A percentile compares a stretch with the other conserved stretches of the same genome.
Conservation (phyloP, 2,888 invertebrate species). For the Aquatica leii region DNA sequence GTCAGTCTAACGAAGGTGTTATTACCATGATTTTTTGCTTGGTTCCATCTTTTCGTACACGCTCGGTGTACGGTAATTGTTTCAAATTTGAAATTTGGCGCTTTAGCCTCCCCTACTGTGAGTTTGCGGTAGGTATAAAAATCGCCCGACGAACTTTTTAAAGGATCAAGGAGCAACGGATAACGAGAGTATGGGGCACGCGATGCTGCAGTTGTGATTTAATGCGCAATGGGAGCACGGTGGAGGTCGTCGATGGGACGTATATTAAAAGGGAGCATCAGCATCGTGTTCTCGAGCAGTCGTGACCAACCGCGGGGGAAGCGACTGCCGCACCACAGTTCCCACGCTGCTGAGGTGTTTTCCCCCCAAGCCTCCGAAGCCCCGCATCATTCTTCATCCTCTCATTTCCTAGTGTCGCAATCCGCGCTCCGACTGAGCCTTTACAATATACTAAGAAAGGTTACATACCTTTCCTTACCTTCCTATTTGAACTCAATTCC, state of each 20-base stretch:
- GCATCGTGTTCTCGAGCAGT: conserved; percentile 59
- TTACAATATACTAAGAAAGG: conserved; percentile 47
- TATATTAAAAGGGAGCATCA: conserved; percentile 56
- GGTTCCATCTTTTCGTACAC: too few species aligned
- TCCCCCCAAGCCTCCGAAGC: conserved; percentile 43
- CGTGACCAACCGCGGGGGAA: conserved; percentile 60
- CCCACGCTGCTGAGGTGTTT: conserved; percentile 56
- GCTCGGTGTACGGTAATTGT: too few species aligned
- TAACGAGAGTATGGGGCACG: conserved; percentile 42
- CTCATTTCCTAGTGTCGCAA: conserved; percentile 55
- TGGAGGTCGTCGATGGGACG: conserved; percentile 49
- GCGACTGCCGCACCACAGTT: conserved; percentile 54
- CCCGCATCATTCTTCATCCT: conserved; percentile 42
- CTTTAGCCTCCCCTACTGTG: too few species aligned
- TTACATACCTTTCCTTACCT: conserved; percentile 44
- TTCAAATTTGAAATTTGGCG: too few species aligned
- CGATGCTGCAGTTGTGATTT: conserved; percentile 46
- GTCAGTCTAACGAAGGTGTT: neutral
- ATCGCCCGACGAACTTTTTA: neutral
- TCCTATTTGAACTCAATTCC: conserved; percentile 41
- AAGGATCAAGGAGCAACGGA: conserved; percentile 35
- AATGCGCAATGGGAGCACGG: conserved; percentile 47
- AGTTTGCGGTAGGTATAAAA: conserved; percentile 5
- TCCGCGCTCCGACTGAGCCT: conserved; percentile 40
- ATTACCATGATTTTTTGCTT: too few species aligned